A percentile compares a stretch with the other conserved stretches of the same genome.
Conservation (phyloP, 2,113 vertebrate genomes). For the Plecturocebus donacophilus region DNA sequence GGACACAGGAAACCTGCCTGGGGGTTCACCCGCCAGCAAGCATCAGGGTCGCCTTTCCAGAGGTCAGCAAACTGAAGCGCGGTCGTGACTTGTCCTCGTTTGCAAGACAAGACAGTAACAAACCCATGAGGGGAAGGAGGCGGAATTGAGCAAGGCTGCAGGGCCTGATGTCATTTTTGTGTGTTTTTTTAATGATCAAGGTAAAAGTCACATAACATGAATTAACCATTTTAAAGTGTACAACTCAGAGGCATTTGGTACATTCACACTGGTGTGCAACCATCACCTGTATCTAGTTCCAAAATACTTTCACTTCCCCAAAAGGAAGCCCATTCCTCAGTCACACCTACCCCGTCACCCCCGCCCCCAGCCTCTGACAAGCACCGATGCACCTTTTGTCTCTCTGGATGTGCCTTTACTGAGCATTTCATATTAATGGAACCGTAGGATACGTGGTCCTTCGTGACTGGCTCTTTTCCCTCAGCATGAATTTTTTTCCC, state of each 20-base stretch:
- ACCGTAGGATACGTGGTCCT: no score
- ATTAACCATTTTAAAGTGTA: background rate
- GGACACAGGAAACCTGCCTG: background rate
- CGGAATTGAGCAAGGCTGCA: background rate
- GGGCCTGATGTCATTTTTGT: background rate
- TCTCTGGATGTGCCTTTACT: background rate
- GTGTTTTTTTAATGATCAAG: background rate
- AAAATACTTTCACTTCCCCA: background rate
- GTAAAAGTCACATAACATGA: background rate
- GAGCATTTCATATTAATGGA: background rate
- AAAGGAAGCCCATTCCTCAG: background rate
- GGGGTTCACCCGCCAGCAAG: accelerated
- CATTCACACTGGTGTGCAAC: background rate
- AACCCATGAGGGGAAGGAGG: background rate
- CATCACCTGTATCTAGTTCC: background rate
- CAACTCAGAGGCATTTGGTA: background rate
- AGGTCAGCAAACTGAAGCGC: background rate
- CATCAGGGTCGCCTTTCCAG: background rate
- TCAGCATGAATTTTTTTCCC: background rate
- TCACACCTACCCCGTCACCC: accelerated
- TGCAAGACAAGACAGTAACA: background rate
- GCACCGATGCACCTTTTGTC: background rate
- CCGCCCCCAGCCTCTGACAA: background rate
- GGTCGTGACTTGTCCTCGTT: accelerated
- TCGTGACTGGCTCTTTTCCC: background rate